Evolutionary conservation across 2,113 vertebrate genomes (phyloP).

Genomic region (Tretioscincus oriximinensis): DNA sequence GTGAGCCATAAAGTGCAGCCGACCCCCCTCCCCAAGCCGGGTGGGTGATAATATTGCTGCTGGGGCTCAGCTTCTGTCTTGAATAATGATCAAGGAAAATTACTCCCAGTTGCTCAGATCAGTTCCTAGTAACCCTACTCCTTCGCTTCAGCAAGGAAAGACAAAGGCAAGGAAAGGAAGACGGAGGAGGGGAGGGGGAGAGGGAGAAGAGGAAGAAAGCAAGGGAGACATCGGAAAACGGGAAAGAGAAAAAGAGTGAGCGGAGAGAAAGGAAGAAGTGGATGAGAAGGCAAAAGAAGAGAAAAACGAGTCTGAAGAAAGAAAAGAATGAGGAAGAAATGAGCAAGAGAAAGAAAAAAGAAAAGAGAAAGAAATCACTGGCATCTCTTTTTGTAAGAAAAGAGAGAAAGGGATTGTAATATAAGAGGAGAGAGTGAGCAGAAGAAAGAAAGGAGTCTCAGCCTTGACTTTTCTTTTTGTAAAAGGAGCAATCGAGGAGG

Average conservation of each 20-base stretch:
- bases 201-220: too few species aligned
- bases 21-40: conserved; percentile 38
- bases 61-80: conserved; percentile 79
- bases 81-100: conserved; percentile 79
- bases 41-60: conserved; percentile 32
- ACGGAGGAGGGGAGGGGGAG: conserved; percentile 33
- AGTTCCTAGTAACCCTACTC: conserved; percentile 77
- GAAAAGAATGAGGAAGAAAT: too few species aligned
- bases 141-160: conserved; percentile 57
- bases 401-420: too few species aligned
- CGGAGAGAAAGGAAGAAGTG: conserved; percentile 42
- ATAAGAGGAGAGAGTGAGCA: too few species aligned
- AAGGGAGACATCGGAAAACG: not conserved
- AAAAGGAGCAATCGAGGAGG: too few species aligned
- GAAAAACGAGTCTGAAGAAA: not conserved
- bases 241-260: conserved; percentile 30
- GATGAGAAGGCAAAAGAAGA: conserved; percentile 21
- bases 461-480: too few species aligned
- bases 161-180: conserved; percentile 34
- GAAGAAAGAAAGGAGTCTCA: too few species aligned
- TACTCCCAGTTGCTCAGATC: conserved; percentile 78
- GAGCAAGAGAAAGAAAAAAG: too few species aligned
- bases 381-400: too few species aligned
- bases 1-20: conserved; percentile 70
- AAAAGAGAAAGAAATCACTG: too few species aligned